Evolutionary conservation across 2,113 vertebrate species (phyloP).

Genomic region (Ancistrus triradiatus): DNA sequence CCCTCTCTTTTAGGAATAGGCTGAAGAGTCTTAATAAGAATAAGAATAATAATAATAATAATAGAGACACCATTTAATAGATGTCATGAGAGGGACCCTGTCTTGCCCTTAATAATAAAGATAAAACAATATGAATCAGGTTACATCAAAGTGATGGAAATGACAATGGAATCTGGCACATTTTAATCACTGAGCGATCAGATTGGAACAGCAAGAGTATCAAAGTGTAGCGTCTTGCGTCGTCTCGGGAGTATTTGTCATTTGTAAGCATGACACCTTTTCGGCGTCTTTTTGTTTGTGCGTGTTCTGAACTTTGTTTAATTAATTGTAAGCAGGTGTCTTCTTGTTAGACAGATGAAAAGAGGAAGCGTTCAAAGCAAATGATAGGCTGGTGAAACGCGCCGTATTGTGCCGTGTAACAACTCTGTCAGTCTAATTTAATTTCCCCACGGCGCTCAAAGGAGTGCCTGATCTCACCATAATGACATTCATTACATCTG

Average conservation of each 20-base stretch:
- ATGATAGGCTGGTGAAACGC: conserved; percentile 28
- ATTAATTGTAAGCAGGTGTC: conserved; percentile 26
- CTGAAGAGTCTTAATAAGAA: too few relatives aligned
- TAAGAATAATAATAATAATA: too few relatives aligned
- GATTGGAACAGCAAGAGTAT: background rate
- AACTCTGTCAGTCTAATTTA: conserved; percentile 22
- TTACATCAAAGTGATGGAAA: too few relatives aligned
- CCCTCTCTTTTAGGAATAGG: too few relatives aligned
- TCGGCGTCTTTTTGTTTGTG: background rate
- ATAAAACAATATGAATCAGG: too few relatives aligned
- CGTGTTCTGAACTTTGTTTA: conserved; percentile 1
- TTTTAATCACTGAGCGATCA: background rate
- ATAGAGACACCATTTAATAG: too few relatives aligned
- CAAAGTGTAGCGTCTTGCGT: background rate
- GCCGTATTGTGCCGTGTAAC: conserved; percentile 23
- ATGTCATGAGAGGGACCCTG: too few relatives aligned
- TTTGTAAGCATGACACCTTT: background rate
- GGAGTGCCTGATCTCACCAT: conserved; percentile 24
- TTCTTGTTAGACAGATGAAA: conserved; percentile 29
- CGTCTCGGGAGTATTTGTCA: background rate
- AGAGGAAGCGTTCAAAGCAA: conserved; percentile 12
- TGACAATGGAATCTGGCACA: too few relatives aligned
- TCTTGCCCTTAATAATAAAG: too few relatives aligned
- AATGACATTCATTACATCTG: conserved; percentile 32
- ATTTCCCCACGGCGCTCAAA: conserved; percentile 19